Conservation (phyloP, 2,888 invertebrate genomes). For the Halocaridina rubra region DNA sequence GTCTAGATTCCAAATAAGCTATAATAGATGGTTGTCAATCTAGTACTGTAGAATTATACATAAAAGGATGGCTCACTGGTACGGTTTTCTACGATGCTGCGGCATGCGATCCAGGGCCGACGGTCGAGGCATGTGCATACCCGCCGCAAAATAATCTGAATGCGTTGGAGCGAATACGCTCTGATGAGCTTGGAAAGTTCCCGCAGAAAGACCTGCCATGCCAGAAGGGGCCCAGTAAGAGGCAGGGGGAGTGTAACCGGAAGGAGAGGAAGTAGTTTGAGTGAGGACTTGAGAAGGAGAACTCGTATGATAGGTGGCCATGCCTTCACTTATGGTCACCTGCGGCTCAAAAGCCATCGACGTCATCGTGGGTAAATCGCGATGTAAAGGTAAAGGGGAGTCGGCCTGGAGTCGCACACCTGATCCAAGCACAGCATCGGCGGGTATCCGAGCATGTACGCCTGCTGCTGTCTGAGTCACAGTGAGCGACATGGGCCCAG, state of each 20-base stretch:
- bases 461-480: conserved; percentile 55
- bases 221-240: conserved; percentile 59
- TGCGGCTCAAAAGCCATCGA: conserved; percentile 60
- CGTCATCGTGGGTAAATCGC: conserved; percentile 57
- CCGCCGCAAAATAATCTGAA: conserved; percentile 58
- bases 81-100: conserved; percentile 60
- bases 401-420: conserved; percentile 58
- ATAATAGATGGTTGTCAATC: neutral
- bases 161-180: conserved; percentile 58
- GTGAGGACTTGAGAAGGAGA: conserved; percentile 56
- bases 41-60: too few relatives aligned
- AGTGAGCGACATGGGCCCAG: conserved; percentile 54
- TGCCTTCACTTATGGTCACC: conserved; percentile 60
- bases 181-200: conserved; percentile 60
- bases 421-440: conserved; percentile 48
- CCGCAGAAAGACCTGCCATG: conserved; percentile 50
- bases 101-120: conserved; percentile 60
- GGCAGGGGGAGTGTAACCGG: conserved; percentile 46
- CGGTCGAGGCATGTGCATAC: conserved; percentile 60
- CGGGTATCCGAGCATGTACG: conserved; percentile 51
- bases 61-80: conserved; percentile 41
- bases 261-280: conserved; percentile 54
- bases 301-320: conserved; percentile 59
- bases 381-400: conserved; percentile 50
- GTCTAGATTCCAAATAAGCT: neutral